phyloP scores from a whole-genome alignment of 2,888 invertebrate genomes.

The Tachina fera region DNA sequence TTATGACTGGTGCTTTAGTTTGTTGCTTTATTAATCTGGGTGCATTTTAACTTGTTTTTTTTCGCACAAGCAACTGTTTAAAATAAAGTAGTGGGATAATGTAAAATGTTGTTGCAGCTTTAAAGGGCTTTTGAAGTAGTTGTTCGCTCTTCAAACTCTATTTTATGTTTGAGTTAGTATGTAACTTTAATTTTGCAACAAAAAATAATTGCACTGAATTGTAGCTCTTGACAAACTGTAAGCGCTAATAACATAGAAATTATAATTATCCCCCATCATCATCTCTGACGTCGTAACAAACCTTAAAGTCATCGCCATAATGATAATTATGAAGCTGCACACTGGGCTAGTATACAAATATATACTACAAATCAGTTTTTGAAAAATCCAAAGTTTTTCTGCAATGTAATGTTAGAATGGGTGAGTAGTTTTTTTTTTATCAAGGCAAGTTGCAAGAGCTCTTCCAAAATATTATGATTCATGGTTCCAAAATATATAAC shows the following conservation, averaged over 20 bases:
- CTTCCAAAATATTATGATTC: too few species aligned
- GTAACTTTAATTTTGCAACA: slow-evolving; percentile 18
- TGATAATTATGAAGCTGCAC: slow-evolving; percentile 15
- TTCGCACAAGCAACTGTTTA: background rate
- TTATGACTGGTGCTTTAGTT: background rate
- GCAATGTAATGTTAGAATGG: too few species aligned
- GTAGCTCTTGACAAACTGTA: slow-evolving; percentile 43
- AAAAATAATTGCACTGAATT: slow-evolving; percentile 48
- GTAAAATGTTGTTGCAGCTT: slow-evolving; percentile 9
- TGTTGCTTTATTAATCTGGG: slow-evolving; percentile 10
- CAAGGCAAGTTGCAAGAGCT: too few species aligned
- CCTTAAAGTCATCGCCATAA: background rate
- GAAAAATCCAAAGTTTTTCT: too few species aligned
- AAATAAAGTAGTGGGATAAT: background rate
- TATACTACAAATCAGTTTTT: too few species aligned
- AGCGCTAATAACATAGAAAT: slow-evolving; percentile 50
- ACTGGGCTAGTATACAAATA: background rate
- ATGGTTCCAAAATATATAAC: too few species aligned
- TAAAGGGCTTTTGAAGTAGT: slow-evolving; percentile 13
- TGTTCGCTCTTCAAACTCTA: background rate
- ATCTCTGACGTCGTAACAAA: slow-evolving; percentile 4
- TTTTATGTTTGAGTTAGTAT: background rate
- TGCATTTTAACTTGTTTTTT: background rate
- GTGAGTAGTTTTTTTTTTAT: too few species aligned
- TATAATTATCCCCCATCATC: slow-evolving; percentile 25